Conservation (phyloP, 2,888 invertebrate genomes). For the Andricus curvator region DNA sequence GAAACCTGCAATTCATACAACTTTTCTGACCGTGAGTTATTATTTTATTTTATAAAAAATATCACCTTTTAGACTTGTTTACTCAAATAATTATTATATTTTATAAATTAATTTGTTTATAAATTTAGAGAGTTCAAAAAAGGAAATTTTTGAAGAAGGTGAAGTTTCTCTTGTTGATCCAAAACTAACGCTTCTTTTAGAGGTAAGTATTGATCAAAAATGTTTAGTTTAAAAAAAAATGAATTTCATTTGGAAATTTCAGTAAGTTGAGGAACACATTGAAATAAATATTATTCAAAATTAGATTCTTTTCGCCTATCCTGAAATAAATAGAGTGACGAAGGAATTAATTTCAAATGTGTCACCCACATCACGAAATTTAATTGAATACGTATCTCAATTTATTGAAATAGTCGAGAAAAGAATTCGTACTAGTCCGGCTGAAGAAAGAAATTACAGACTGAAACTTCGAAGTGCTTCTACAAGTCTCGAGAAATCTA, state of each 20-base stretch:
- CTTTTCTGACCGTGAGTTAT: background rate
- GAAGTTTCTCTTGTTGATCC: background rate
- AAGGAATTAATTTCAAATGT: background rate
- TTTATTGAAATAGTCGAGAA: background rate
- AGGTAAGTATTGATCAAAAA: background rate
- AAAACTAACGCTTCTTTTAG: conserved; percentile 21
- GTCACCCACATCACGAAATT: background rate
- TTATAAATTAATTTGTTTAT: background rate
- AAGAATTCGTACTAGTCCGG: conserved; percentile 9
- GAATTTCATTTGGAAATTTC: too few species aligned
- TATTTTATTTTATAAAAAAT: background rate
- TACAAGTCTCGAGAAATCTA: background rate
- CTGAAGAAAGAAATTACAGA: conserved; percentile 23
- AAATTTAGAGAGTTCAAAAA: background rate
- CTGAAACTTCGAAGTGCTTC: conserved; percentile 18
- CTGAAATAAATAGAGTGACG: background rate
- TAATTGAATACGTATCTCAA: conserved; percentile 14
- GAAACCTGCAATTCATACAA: background rate
- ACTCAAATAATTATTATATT: background rate
- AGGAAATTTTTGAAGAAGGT: background rate
- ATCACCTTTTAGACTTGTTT: background rate
- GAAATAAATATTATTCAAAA: background rate
- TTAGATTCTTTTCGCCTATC: background rate
- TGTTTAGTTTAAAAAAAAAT: too few species aligned
- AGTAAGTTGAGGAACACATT: too few species aligned